Evolutionary conservation across 2,797 vertebrate genomes (phyloP), one percentile per base, ranked within the genome.

Genomic region (Xenopus petersii): DNA sequence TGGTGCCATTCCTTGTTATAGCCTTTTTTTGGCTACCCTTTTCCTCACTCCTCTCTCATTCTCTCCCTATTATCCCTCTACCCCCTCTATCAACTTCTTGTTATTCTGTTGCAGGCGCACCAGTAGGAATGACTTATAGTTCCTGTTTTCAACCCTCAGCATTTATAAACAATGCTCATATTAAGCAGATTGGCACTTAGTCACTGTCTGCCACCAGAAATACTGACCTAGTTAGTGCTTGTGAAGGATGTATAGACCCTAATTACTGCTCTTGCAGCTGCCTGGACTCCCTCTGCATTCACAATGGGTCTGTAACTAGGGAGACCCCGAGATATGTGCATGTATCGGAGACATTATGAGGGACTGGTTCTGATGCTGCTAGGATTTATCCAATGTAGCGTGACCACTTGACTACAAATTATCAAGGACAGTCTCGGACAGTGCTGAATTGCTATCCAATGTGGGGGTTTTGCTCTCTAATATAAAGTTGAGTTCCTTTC

Each of bases 141-240:
- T 74, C 46, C 71, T 74, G 77, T 79, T 79, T 74, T 74, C 77
- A 79, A 70, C 77, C 71, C 77, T 79, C 77, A 79, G 77, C 77
- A 79, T 79, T 79, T 79, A 79, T 79, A 79, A 79, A 79, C 77
- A 79, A 79, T 79, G 77, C 77, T 79, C 77, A 79, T 79, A 79
- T 79, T 79, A 79, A 74, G 77, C 67, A 79, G 77, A 79, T 79
- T 79, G 77, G 77, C 77, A 79, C 71, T 79, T 79, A 79, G 71
- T 79, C 77, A 79, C 77, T 79, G 76, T 79, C 76, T 79, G 77
- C 77, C 77, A 74, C 71, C 77, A 74, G 71, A 78, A 79, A 79
- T 74, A 79, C 71, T 79, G 77, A 74, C 77, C 77, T 79, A 79
- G 77, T 79, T 79, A 79, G 71, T 74, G 71, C 67, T 73, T 60